Evolutionary conservation across 2,888 invertebrate genomes (phyloP).

Genomic region (Ophion obscuratus): DNA sequence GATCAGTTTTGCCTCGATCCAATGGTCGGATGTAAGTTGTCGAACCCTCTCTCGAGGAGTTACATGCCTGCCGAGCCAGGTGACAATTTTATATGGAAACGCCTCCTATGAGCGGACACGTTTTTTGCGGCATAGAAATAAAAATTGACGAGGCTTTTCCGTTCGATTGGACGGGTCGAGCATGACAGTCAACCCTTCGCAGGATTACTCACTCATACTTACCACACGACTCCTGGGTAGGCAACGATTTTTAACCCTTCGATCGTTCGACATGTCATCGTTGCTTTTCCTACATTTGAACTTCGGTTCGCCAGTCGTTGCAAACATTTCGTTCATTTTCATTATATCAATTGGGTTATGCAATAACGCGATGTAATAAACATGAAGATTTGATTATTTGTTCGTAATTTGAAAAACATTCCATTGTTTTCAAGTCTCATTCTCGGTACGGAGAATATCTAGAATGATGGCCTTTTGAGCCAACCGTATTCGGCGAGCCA

Average conservation of each 20-base stretch:
- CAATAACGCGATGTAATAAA: background rate
- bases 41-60: conserved; percentile 34
- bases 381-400: background rate
- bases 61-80: conserved; percentile 45
- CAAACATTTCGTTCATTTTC: background rate
- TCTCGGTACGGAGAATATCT: background rate
- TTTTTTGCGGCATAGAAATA: conserved; percentile 31
- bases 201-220: conserved; percentile 7
- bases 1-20: background rate
- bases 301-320: background rate
- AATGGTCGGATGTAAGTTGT: background rate
- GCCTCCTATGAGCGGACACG: conserved; percentile 19
- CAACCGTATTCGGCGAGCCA: too few relatives aligned
- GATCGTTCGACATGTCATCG: background rate
- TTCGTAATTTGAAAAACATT: background rate
- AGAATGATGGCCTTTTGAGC: too few relatives aligned
- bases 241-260: conserved; percentile 16
- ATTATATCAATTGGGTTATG: too few relatives aligned
- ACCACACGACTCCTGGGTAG: background rate
- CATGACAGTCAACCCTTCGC: conserved; percentile 63
- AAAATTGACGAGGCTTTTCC: conserved; percentile 62
- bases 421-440: background rate
- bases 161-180: conserved; percentile 67
- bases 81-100: conserved; percentile 57
- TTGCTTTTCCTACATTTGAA: background rate